Base-by-base conservation (phyloP, 1,140 invertebrate species). In the Brachionus koreanus region DNA sequence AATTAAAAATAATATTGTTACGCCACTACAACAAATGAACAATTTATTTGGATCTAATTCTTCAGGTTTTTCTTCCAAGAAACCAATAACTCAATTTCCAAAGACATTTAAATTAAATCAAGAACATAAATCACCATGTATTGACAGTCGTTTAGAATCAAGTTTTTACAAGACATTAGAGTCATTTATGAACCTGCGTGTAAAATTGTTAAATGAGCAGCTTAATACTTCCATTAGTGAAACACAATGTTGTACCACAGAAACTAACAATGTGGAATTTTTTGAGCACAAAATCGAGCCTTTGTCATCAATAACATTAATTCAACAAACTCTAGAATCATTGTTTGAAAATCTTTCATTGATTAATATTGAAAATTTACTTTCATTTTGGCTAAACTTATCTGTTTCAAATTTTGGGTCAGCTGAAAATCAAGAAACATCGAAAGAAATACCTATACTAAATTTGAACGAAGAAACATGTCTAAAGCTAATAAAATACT, bases 291-390 rank as follows among this genome's bases (percentile, higher is more conserved):
- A 74, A 74, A 12, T 43, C 5, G 33, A 79, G 49, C 49, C 49
- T 6, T 6, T 13, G 10, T 61, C 35, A 63, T 61, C 76, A 3
- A 42, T 63, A 37, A 9, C 9, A 37, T 12, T 79, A 7, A 16
- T 79, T 5, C 49, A 79, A 43, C 2, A 79, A 4, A 79, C 49
- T 0, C 16, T 79, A 0, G 6, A 79, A n/a, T 19, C 25, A 2
- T n/a, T 61, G 13, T 79, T 79, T 23, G 76, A 57, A 16, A 23
- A 79, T 63, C n/a, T 79, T 0, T 10, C 49, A 9, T 9, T 2
- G 1, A 79, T 65, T 1, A 79, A 79, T 29, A 79, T 79, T 33
- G 76, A 79, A 65, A 79, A 63, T 65, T 79, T 79, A 37, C 33
- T 79, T 0, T 16, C 23, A 9, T 79, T 79, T 65, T 79, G 76